Evolutionary conservation across 2,113 vertebrate genomes (phyloP).

Genomic region (Rhynchopsitta pachyrhyncha): DNA sequence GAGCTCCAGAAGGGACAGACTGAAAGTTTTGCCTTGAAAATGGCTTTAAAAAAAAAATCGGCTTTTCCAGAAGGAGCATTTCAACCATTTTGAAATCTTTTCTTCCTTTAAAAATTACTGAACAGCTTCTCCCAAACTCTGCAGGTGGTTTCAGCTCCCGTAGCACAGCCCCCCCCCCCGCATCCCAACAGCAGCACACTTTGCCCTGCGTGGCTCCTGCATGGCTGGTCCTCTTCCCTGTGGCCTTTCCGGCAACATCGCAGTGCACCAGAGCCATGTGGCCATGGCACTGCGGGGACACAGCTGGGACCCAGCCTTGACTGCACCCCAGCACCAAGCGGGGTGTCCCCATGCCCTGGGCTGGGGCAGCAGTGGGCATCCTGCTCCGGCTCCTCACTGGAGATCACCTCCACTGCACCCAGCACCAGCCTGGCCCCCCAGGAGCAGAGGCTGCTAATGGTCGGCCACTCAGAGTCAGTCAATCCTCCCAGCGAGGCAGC

Average conservation of each 20-base stretch:
- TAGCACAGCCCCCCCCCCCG: background rate
- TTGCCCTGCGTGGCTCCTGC: rapidly evolving
- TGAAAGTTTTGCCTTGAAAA: background rate
- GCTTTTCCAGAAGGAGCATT: background rate
- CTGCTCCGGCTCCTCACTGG: background rate
- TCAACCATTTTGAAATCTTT: background rate
- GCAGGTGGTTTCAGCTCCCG: background rate
- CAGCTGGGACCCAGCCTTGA: background rate
- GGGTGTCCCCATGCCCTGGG: background rate
- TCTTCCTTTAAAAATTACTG: background rate
- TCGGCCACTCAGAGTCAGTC: background rate
- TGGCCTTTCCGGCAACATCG: rapidly evolving
- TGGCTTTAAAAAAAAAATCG: background rate
- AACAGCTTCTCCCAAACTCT: background rate
- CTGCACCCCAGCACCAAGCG: background rate
- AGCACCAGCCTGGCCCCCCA: background rate
- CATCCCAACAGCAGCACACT: background rate
- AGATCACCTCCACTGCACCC: background rate
- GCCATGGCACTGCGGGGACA: rapidly evolving
- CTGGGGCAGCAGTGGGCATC: rapidly evolving
- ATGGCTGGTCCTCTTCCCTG: rapidly evolving
- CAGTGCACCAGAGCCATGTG: rapidly evolving
- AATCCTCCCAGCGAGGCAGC: background rate
- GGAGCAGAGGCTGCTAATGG: background rate
- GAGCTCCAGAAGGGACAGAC: background rate